Percentiles rank a stretch among this genome's conserved stretches.
phyloP scores from a whole-genome alignment of 2,797 vertebrate species.

The Dallia pectoralis region DNA sequence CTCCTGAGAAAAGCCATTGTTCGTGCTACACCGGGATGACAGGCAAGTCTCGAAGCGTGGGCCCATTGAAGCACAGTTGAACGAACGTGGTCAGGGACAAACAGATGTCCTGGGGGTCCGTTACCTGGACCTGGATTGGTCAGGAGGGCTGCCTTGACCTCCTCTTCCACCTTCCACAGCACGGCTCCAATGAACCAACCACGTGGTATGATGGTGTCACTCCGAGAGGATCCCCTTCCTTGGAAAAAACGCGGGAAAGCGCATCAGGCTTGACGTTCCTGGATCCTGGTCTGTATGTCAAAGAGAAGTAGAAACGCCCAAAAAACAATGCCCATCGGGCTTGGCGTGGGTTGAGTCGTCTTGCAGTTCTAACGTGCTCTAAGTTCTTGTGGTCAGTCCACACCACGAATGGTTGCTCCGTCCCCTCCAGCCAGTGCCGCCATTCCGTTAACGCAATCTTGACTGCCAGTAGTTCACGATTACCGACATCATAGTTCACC shows the following conservation, averaged over 20 bases:
- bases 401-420: background rate
- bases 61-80: background rate
- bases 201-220: too few species aligned
- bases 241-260: background rate
- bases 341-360: too few species aligned
- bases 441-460: background rate
- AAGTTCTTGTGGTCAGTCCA: slow-evolving; percentile 12
- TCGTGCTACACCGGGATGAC: background rate
- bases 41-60: background rate
- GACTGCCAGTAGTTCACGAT: background rate
- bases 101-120: background rate
- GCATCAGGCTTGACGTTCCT: background rate
- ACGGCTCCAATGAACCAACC: too few species aligned
- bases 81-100: background rate
- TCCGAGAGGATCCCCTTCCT: background rate
- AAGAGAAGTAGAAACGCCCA: too few species aligned
- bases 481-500: background rate
- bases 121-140: background rate
- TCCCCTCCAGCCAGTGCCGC: slow-evolving; percentile 6
- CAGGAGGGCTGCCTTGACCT: background rate
- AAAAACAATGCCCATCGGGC: too few species aligned
- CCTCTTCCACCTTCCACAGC: background rate
- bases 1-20: too few species aligned
- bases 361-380: background rate
- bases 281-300: too few species aligned